Evolutionary conservation across 2,888 invertebrate species (phyloP).

Genomic region (Clanis bilineata): DNA sequence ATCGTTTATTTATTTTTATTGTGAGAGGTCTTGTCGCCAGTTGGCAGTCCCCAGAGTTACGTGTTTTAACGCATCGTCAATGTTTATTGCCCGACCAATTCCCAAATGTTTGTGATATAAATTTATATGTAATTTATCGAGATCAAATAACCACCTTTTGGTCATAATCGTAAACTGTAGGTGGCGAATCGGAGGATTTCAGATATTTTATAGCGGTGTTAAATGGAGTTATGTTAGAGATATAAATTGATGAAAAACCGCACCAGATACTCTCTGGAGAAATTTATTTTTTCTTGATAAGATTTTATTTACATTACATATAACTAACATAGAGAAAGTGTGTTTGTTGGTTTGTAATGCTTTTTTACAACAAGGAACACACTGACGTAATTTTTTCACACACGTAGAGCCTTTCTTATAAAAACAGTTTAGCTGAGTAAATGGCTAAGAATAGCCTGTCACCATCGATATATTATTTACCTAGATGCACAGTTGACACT

Average conservation of each 20-base stretch:
- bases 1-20: not conserved
- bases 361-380: too few relatives aligned
- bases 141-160: conserved; percentile 2
- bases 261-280: not conserved
- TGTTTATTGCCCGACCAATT: not conserved
- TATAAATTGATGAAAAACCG: not conserved
- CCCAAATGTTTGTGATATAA: conserved; percentile 11
- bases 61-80: not conserved
- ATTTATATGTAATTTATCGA: conserved; percentile 7
- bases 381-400: too few relatives aligned
- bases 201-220: not conserved
- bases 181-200: not conserved
- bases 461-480: too few relatives aligned
- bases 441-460: too few relatives aligned
- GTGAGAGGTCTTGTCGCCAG: not conserved
- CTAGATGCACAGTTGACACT: too few relatives aligned
- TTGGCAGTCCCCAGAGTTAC: not conserved
- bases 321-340: too few relatives aligned
- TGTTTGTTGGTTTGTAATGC: too few relatives aligned
- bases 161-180: conserved; percentile 4
- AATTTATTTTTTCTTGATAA: too few relatives aligned
- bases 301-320: too few relatives aligned
- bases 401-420: too few relatives aligned
- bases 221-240: not conserved
- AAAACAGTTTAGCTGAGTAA: too few relatives aligned